Percentiles rank a stretch among this genome's conserved stretches.
Conservation (phyloP, 2,888 invertebrate species). For the Epinotia bilunana region DNA sequence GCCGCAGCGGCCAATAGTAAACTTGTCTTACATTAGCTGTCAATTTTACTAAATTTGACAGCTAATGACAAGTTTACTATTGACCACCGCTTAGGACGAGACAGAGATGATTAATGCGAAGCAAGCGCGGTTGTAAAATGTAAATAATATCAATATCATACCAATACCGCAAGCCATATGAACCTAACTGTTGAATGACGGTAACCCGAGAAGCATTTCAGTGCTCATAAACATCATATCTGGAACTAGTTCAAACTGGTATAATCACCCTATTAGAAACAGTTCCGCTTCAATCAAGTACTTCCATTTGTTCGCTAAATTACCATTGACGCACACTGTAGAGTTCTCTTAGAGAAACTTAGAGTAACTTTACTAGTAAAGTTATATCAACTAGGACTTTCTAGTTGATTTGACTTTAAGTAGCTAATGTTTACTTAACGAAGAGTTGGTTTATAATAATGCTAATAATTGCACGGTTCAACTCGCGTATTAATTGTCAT, state of each 20-base stretch:
- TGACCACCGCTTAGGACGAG: too few relatives aligned
- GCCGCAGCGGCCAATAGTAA: too few relatives aligned
- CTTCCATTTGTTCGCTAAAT: conserved; percentile 19
- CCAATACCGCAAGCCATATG: not conserved
- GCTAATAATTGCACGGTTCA: too few relatives aligned
- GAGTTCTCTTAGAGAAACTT: conserved; percentile 24
- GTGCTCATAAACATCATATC: not conserved
- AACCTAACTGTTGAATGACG: not conserved
- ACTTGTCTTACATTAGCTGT: too few relatives aligned
- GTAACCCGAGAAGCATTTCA: conserved; percentile 6
- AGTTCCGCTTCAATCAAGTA: conserved; percentile 29
- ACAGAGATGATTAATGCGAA: too few relatives aligned
- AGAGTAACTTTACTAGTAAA: conserved; percentile 14
- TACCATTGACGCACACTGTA: conserved; percentile 26
- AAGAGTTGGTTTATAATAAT: too few relatives aligned
- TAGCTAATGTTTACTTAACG: too few relatives aligned
- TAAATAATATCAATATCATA: too few relatives aligned
- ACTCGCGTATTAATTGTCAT: too few relatives aligned
- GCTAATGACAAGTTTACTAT: too few relatives aligned
- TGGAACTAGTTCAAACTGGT: conserved; percentile 1
- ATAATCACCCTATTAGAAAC: conserved; percentile 26
- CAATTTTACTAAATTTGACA: too few relatives aligned
- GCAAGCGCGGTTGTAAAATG: too few relatives aligned
- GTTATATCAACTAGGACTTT: conserved; percentile 9
- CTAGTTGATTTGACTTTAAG: not conserved